Evolutionary conservation across 2,888 invertebrate genomes (phyloP).

Genomic region (Tetropium fuscum): DNA sequence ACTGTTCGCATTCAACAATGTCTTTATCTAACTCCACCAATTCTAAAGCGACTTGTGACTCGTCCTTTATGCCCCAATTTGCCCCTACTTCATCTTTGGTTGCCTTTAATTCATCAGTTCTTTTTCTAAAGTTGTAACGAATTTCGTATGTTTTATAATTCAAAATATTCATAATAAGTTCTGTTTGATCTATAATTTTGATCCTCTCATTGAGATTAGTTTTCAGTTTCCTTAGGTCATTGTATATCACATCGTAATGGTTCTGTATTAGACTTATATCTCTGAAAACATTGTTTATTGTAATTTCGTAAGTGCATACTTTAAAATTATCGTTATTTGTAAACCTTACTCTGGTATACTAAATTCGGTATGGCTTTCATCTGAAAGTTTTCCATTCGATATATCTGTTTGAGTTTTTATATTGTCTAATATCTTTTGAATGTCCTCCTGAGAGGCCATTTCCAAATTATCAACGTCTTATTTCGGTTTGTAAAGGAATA

Average conservation of each 20-base stretch:
- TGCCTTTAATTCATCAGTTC: slow-evolving; percentile 49
- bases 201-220: slow-evolving; percentile 41
- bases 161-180: slow-evolving; percentile 52
- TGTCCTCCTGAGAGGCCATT: neutral
- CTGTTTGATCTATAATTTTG: slow-evolving; percentile 51
- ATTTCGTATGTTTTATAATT: slow-evolving; percentile 56
- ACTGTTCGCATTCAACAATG: slow-evolving; percentile 50
- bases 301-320: too few relatives aligned
- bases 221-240: slow-evolving; percentile 40
- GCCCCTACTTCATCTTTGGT: slow-evolving; percentile 44
- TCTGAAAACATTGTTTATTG: slow-evolving; percentile 41
- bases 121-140: slow-evolving; percentile 48
- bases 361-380: slow-evolving; percentile 8
- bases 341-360: slow-evolving; percentile 36
- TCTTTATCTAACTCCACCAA: slow-evolving; percentile 51
- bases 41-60: slow-evolving; percentile 43
- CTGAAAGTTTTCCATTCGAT: neutral
- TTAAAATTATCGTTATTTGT: neutral
- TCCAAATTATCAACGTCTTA: neutral
- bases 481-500: too few relatives aligned
- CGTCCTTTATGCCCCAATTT: slow-evolving; percentile 27
- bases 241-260: slow-evolving; percentile 41
- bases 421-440: neutral
- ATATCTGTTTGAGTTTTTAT: neutral
- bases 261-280: slow-evolving; percentile 46